Conservation (phyloP, 2,888 invertebrate species). For the Drosophila barbarae region DNA sequence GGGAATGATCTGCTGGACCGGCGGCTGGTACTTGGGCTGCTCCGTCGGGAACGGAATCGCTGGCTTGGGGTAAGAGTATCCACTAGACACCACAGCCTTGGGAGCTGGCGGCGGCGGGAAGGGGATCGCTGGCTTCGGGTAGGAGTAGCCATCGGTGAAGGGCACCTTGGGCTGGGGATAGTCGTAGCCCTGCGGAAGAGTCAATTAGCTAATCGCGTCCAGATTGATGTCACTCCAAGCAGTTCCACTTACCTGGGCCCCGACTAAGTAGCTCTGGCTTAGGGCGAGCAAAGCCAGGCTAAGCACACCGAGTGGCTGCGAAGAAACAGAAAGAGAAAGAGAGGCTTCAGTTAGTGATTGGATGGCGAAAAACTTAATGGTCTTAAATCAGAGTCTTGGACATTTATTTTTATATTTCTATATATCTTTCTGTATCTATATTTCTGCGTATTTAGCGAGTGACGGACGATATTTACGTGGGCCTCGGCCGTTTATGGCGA, state of each 20-base stretch:
- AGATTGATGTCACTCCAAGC: conserved; percentile 2
- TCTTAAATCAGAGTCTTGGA: conserved; percentile 37
- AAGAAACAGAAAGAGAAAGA: conserved; percentile 19
- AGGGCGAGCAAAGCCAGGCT: conserved; percentile 52
- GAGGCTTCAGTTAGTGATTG: conserved; percentile 21
- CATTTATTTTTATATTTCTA: conserved; percentile 33
- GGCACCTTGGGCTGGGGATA: conserved; percentile 64
- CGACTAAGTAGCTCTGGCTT: conserved; percentile 37
- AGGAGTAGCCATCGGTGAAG: conserved; percentile 65
- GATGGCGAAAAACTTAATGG: conserved; percentile 30
- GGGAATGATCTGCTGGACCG: conserved; percentile 44
- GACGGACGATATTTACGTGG: conserved; percentile 44
- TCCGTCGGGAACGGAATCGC: conserved; percentile 53
- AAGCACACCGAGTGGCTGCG: conserved; percentile 61
- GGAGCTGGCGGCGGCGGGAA: conserved; percentile 59
- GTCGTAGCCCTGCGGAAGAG: conserved; percentile 55
- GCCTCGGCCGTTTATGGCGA: conserved; percentile 43
- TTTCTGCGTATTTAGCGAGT: conserved; percentile 18
- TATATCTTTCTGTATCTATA: not conserved
- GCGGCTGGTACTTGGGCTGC: conserved; percentile 42
- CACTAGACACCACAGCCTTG: conserved; percentile 42
- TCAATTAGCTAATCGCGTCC: conserved; percentile 10
- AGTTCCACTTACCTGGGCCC: conserved; percentile 25
- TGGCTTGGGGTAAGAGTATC: conserved; percentile 67
- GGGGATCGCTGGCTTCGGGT: conserved; percentile 62